Conservation (phyloP, 2,113 vertebrate species). For the Anoura caudifer region DNA sequence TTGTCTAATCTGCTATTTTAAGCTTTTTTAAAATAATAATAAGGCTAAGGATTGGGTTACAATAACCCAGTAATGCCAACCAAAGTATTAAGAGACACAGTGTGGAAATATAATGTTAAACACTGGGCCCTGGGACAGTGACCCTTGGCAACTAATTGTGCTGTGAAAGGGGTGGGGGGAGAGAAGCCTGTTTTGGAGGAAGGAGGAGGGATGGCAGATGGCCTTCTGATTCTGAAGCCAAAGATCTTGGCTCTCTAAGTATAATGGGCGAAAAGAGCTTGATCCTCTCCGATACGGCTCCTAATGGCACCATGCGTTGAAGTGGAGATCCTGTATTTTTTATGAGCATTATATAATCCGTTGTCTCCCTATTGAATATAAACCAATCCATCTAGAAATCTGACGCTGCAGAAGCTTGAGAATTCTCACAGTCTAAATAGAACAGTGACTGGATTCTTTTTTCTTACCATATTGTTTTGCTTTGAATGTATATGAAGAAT, state of each 20-base stretch:
- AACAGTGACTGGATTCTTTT: not conserved
- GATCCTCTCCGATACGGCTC: constrained; percentile 11
- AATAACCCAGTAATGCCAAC: constrained; percentile 53
- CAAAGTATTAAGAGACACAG: constrained; percentile 33
- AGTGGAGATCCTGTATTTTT: constrained; percentile 10
- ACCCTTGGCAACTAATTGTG: not conserved
- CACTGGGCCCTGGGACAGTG: not conserved
- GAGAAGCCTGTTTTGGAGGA: not conserved
- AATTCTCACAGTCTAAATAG: constrained; percentile 3
- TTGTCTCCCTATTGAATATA: constrained; percentile 45
- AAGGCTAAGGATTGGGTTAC: constrained; percentile 41
- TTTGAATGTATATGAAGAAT: not conserved
- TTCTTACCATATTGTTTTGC: not conserved
- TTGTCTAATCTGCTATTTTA: constrained; percentile 45
- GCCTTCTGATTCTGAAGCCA: not conserved
- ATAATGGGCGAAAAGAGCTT: not conserved
- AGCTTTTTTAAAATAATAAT: constrained; percentile 26
- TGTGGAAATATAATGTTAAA: not conserved
- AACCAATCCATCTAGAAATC: constrained; percentile 1
- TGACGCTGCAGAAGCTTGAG: not conserved
- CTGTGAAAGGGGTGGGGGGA: too few relatives aligned
- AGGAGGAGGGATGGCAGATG: not conserved
- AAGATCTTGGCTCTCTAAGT: not conserved
- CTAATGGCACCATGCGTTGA: not conserved
- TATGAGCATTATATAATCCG: constrained; percentile 7